These are phyloP conservation scores for Drosophila sulfurigaster DNA, from an alignment of 1,140 invertebrate genomes.

Conservation along the genomic window DNA sequence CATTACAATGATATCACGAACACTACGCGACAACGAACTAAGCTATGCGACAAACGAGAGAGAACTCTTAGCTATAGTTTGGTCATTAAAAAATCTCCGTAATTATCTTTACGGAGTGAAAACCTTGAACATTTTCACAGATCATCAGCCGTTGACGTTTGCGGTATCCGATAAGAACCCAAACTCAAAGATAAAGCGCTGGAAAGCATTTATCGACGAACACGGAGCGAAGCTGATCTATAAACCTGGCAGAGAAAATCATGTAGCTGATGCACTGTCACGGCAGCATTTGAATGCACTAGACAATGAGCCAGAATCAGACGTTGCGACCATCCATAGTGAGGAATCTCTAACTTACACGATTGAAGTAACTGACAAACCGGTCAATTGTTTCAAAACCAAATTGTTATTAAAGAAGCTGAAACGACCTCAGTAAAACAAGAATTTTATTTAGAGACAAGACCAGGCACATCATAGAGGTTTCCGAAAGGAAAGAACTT, in stretches of 20 bases:
- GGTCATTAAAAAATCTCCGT: slow-evolving; percentile 19
- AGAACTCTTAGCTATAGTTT: slow-evolving; percentile 29
- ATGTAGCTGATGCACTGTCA: slow-evolving; percentile 24
- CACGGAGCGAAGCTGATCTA: slow-evolving; percentile 35
- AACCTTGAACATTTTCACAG: slow-evolving; percentile 19
- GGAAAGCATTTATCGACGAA: slow-evolving; percentile 44
- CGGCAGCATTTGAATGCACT: slow-evolving; percentile 20
- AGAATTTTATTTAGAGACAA: no score
- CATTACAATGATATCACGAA: slow-evolving; percentile 30
- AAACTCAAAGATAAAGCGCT: slow-evolving; percentile 18
- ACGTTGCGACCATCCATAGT: slow-evolving; percentile 22
- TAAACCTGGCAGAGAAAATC: slow-evolving; percentile 32
- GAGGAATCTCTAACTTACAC: slow-evolving; percentile 17
- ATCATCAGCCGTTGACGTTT: slow-evolving; percentile 27
- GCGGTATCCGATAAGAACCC: slow-evolving; percentile 31
- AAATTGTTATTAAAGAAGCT: slow-evolving; percentile 34
- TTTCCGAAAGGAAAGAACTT: no score
- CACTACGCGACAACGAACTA: slow-evolving; percentile 11
- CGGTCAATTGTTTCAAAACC: slow-evolving; percentile 33
- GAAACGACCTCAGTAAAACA: no score
- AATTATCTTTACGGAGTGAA: slow-evolving; percentile 25
- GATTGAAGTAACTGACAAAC: slow-evolving; percentile 21
- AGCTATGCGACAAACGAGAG: slow-evolving; percentile 29
- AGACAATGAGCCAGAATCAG: slow-evolving; percentile 5
- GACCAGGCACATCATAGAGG: no score